Conservation (phyloP, 2,113 vertebrate species). For the Cercocebus atys region DNA sequence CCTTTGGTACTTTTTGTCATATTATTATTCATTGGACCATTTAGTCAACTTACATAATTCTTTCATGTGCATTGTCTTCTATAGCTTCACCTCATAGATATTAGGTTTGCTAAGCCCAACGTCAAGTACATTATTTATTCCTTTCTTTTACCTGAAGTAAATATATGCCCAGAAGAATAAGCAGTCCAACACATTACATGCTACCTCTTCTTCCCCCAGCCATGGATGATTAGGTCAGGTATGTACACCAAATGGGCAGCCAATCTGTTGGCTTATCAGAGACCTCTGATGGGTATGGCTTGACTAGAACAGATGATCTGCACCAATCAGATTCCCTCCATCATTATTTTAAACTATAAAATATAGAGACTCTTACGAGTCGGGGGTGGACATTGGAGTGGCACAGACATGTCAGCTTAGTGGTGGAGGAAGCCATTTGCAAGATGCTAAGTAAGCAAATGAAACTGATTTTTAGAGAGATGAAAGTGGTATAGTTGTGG, state of each 20-base stretch:
- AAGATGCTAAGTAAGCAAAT: background rate
- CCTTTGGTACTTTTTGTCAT: background rate
- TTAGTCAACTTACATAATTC: background rate
- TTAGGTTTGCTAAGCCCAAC: background rate
- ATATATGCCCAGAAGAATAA: background rate
- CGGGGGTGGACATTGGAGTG: background rate
- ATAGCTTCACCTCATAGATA: background rate
- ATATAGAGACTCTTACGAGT: background rate
- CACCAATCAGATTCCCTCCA: background rate
- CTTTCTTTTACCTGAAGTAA: conserved; percentile 35
- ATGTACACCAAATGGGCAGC: background rate
- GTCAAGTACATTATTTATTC: background rate
- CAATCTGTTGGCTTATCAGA: background rate
- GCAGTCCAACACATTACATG: background rate
- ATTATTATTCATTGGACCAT: background rate
- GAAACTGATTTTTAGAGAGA: background rate
- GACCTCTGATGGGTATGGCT: background rate
- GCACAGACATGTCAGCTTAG: background rate
- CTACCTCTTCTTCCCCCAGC: background rate
- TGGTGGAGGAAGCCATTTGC: background rate
- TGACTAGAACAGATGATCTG: background rate
- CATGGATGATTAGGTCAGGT: background rate
- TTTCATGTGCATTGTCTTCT: background rate
- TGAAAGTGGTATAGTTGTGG: background rate
- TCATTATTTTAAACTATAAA: conserved; percentile 8